Base-by-base conservation (phyloP, 2,113 vertebrate species). In the Platichthys stellatus region DNA sequence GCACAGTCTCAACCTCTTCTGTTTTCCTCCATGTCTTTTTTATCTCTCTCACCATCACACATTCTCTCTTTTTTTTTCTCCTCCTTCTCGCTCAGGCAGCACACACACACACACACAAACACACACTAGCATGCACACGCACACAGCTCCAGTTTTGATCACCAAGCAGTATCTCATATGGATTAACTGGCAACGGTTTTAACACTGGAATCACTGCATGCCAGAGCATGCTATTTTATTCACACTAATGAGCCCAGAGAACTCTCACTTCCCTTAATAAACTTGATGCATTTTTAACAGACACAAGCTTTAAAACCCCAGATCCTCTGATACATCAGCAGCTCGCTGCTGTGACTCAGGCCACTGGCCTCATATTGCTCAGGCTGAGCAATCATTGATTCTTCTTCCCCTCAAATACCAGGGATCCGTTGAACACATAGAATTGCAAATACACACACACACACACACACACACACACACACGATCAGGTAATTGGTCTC, bases 211-310 rank as follows among this genome's bases (percentile, higher is more conserved):
- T 88, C 58, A 67, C 92, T 90, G 85, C 89, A 87, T 90, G 91
- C 84, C 91, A 91, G 89, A 80, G 74, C 83, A 67, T 86, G 88
- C 86, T 92, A 88, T 92, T 92, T 91, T 92, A 93, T 89, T 87
- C 91, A 88, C 84, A 87, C 92, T 93, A 94, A 94, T 92, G 92
- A 94, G 93, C 88, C 89, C 66, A 83, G 90, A 91, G 88, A 90
- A 89, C 80, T 89, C 89, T 82, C 84, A 91, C 88, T 90, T 90
- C 87, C 84, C 86, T 92, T 89, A 87, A 94, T 94, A 91, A 92
- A 93, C 92, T 92, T 86, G 81, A 92, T 93, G 85, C 90, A 93
- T 94, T 93, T 93, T 94, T 94, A 93, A 94, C 90, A 83, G 88
- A 88, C 86, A 83, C 69, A 66, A 86, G 88, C 89, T 77, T 83